Percentiles rank a stretch among this genome's conserved stretches.
phyloP scores from a whole-genome alignment of 2,797 vertebrate genomes.

The Danio tinwini region DNA sequence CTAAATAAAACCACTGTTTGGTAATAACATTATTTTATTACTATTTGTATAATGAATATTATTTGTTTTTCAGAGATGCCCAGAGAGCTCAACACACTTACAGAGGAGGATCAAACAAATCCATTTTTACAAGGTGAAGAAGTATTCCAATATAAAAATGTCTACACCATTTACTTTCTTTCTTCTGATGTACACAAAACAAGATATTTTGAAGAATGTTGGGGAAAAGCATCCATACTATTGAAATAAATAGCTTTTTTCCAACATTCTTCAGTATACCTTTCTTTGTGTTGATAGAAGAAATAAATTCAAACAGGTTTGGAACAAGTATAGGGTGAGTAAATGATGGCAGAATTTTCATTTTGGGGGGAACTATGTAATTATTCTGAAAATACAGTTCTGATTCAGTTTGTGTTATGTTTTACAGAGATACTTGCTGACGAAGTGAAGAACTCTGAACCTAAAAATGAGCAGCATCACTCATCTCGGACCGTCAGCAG shows the following conservation, averaged over 20 bases:
- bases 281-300: too few species aligned
- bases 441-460: constrained; percentile 26
- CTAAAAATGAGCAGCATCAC: constrained; percentile 46
- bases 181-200: too few species aligned
- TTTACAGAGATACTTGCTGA: constrained; percentile 46
- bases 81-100: constrained; percentile 56
- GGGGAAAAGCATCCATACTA: too few species aligned
- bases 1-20: too few species aligned
- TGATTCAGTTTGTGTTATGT: background rate
- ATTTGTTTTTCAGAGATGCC: constrained; percentile 54
- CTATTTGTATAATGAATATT: background rate
- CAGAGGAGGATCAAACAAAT: constrained; percentile 52
- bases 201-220: too few species aligned
- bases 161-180: too few species aligned
- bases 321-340: too few species aligned
- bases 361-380: background rate
- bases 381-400: background rate
- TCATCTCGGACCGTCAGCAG: constrained; percentile 49
- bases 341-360: too few species aligned
- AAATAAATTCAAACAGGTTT: too few species aligned
- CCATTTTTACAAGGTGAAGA: constrained; percentile 46
- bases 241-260: too few species aligned
- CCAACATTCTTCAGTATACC: too few species aligned
- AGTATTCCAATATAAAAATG: background rate
- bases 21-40: too few species aligned